Base-by-base conservation (phyloP, 1,140 invertebrate genomes). In the Drosophila sp. region DNA sequence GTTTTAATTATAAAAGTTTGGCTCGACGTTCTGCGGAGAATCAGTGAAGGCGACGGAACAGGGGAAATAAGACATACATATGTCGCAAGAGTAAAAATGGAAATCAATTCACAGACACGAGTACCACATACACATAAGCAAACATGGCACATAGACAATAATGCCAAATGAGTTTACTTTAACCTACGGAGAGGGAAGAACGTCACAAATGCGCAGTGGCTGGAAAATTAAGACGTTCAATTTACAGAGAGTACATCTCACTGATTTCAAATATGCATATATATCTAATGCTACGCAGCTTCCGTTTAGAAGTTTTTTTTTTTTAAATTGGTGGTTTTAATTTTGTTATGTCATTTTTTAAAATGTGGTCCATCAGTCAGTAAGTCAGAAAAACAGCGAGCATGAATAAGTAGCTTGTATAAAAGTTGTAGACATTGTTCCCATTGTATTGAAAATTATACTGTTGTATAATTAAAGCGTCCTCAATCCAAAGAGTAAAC, bases 1-100 rank as follows among this genome's bases (percentile, higher is more conserved):
- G 80, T 82, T 82, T 82, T 82, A 82, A 82, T 82, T 82, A 82
- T 76, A 82, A 82, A 82, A 82, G 80, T 82, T 82, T 67, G 53
- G 41, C 14, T 25, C 41, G 21, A 29, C 21, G 54, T 43, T 67
- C 71, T 72, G 80, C 70, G 59, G 69, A 45, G 72, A 72, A 67
- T 41, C 21, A n/a, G 7, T 38, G 16, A 66, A 71, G 71, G 62
- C 34, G 63, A 70, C 46, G 9, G 53, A 51, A 69, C 45, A 43
- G 16, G 50, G 34, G 21, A 80, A 77, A 73, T 54, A 81, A 56
- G 69, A 69, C 74, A 74, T 43, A 45, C 54, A 64, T 63, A 74
- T 43, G 46, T 46, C 41, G 57, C 61, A 79, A 64, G 14, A 56
- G 14, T 41, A 69, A 25, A 69, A 54, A 70, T 45, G 67, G 41